Base-by-base conservation (phyloP, 1,140 invertebrate genomes). In the Eubasilissa regina region DNA sequence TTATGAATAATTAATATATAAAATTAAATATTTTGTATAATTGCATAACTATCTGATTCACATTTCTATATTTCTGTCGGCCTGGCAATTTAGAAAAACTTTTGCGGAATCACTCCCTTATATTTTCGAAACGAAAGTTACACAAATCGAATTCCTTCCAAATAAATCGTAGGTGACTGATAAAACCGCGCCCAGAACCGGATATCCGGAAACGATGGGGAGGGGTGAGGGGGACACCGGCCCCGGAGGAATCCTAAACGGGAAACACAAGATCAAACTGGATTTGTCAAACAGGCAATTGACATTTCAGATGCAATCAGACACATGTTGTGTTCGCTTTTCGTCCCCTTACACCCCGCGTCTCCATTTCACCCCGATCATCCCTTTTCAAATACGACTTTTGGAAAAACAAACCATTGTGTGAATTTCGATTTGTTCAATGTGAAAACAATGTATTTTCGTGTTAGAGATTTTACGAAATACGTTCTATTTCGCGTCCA, bases 301-400 rank as follows among this genome's bases (percentile, higher is more conserved):
- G 81, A 79, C 81, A 82, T 82, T 82, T 82, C 78, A 82, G 81
- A 82, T 82, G 81, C 77, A 79, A 82, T 82, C 81, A 82, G 81
- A 82, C 81, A 79, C 75, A 78, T 81, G 80, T 81, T 81, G 80
- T 81, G 72, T 81, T 81, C 80, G 64, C 75, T 81, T 81, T 81
- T 51, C 64, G 19, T 60, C 80, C 55, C 47, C 3, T 44, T 21
- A 6, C 64, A 45, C 68, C 64, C 75, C 64, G 15, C 62, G 12
- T 44, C 17, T 44, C 17, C 70, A 21, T 35, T 73, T 58, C 10
- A 10, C 25, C 70, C 70, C 13, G 15, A 8, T 45, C 43, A 25
- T 44, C 75, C 75, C 75, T 55, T 45, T 47, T 15, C 44, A 70
- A 47, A 47, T 17, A n/a, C 13, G 45, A 3, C 51, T 13, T 53